Evolutionary conservation across 2,113 vertebrate species (phyloP).

Genomic region (Piprites chloris): DNA sequence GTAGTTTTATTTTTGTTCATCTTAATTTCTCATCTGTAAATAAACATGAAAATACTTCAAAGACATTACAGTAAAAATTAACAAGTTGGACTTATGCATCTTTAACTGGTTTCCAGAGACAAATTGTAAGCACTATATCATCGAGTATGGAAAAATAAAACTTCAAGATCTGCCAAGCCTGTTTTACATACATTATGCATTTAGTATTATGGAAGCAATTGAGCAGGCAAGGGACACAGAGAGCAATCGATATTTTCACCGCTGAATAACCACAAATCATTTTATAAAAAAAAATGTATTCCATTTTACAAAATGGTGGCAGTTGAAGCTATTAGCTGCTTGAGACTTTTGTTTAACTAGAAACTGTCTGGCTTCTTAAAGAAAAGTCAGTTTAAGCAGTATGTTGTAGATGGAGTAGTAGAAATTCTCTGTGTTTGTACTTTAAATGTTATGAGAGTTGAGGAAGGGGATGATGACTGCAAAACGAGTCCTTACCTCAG

Average conservation of each 20-base stretch:
- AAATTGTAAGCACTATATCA: neutral
- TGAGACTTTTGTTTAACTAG: neutral
- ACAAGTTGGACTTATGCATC: neutral
- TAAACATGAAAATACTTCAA: neutral
- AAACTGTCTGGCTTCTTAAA: neutral
- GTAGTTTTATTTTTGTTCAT: neutral
- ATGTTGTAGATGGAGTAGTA: neutral
- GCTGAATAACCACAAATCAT: constrained; percentile 55
- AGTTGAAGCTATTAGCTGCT: constrained; percentile 24
- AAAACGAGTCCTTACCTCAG: neutral
- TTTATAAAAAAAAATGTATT: constrained; percentile 18
- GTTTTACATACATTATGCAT: constrained; percentile 32
- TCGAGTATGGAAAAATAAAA: neutral
- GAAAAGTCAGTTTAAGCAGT: neutral
- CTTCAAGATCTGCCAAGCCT: neutral
- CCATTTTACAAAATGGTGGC: neutral
- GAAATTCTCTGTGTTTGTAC: neutral
- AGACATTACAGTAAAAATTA: neutral
- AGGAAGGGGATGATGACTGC: fast-evolving
- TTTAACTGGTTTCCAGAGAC: neutral
- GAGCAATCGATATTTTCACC: constrained; percentile 53
- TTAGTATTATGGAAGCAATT: constrained; percentile 9
- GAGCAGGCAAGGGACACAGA: constrained; percentile 29
- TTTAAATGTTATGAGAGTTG: neutral
- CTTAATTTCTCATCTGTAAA: neutral